A percentile compares a stretch with the other conserved stretches of the same genome.
phyloP scores from a whole-genome alignment of 2,797 vertebrate genomes.

The Lacerta bilineata region DNA sequence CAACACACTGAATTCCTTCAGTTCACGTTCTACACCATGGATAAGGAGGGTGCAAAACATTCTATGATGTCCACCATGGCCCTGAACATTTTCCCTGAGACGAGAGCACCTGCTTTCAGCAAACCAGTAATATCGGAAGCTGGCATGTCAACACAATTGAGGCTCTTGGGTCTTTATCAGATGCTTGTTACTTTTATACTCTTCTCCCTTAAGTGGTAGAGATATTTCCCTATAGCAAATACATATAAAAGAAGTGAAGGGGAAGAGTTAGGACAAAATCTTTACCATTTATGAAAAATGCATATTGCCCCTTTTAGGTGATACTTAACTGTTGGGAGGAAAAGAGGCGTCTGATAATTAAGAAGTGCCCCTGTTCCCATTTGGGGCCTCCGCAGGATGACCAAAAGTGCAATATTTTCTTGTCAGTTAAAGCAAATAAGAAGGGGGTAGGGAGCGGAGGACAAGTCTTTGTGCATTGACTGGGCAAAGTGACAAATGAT shows the following conservation, averaged over 20 bases:
- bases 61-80: not conserved
- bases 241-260: not conserved
- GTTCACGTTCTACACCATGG: not conserved
- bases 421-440: not conserved
- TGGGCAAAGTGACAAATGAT: no score
- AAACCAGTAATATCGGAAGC: not conserved
- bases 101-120: not conserved
- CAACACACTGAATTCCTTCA: no score
- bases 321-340: no score
- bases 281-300: not conserved
- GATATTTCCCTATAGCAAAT: not conserved
- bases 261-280: not conserved
- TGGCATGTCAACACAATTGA: not conserved
- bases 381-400: not conserved
- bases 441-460: not conserved
- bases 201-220: not conserved
- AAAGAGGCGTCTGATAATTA: not conserved
- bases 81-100: not conserved
- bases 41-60: not conserved
- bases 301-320: no score
- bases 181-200: not conserved
- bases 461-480: not conserved
- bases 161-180: not conserved
- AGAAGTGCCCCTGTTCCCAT: not conserved
- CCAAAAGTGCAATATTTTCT: not conserved